These are phyloP conservation scores for Ginglymostoma cirratum DNA, from an alignment of 2,113 vertebrate genomes.

Conservation along the genomic window DNA sequence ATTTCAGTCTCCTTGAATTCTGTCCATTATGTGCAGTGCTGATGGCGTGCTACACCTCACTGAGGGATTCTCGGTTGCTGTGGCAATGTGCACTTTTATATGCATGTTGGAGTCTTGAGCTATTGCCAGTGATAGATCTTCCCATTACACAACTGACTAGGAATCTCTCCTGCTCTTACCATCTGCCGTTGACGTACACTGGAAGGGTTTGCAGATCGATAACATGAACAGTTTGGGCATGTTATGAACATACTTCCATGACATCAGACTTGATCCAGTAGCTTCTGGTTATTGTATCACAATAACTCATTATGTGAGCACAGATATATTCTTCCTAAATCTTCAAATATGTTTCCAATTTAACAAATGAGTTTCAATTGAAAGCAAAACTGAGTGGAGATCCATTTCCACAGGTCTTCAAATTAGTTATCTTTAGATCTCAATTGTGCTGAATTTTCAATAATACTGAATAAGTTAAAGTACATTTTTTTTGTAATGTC, in stretches of 20 bases:
- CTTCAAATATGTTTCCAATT: background rate
- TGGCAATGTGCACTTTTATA: too few relatives aligned
- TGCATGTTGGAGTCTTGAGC: too few relatives aligned
- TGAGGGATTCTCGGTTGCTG: too few relatives aligned
- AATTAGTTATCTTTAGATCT: background rate
- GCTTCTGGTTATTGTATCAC: background rate
- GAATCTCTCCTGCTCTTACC: too few relatives aligned
- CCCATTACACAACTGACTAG: too few relatives aligned
- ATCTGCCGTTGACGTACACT: too few relatives aligned
- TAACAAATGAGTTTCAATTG: background rate
- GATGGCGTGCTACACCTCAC: too few relatives aligned
- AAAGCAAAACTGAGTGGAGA: background rate
- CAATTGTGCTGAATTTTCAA: background rate
- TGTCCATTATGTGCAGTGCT: background rate
- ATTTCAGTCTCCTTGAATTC: background rate
- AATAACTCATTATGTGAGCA: background rate
- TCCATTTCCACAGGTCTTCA: background rate
- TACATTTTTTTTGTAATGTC: background rate
- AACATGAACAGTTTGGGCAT: background rate
- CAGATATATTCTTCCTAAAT: background rate
- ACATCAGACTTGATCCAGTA: background rate
- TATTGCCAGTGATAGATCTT: too few relatives aligned
- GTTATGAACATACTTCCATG: background rate
- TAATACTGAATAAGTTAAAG: background rate
- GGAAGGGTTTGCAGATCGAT: too few relatives aligned